These are phyloP conservation scores for Cabera pusaria DNA, from an alignment of 2,888 invertebrate species.

Conservation along the genomic window DNA sequence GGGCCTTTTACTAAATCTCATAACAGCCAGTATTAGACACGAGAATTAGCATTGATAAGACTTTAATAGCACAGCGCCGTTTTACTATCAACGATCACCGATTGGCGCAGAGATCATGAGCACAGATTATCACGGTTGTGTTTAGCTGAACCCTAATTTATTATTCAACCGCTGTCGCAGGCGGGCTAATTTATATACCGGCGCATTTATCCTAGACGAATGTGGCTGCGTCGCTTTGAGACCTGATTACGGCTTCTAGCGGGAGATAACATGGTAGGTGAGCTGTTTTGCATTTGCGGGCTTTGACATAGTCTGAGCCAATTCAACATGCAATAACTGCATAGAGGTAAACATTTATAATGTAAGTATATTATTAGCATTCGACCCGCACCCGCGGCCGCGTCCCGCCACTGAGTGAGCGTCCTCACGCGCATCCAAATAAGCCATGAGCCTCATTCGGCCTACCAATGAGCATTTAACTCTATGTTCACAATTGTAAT, in stretches of 20 bases:
- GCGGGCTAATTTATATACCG: slow-evolving; percentile 41
- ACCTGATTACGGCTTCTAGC: slow-evolving; percentile 41
- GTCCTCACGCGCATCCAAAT: slow-evolving; percentile 70
- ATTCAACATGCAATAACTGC: slow-evolving; percentile 62
- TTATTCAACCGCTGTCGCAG: slow-evolving; percentile 45
- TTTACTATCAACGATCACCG: slow-evolving; percentile 41
- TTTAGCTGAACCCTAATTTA: slow-evolving; percentile 41
- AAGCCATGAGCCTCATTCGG: slow-evolving; percentile 49
- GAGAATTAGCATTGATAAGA: slow-evolving; percentile 33
- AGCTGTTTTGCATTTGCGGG: slow-evolving; percentile 32
- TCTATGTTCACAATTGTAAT: slow-evolving; percentile 58
- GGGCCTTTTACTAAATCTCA: background rate
- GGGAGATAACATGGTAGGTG: slow-evolving; percentile 39
- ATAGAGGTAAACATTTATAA: slow-evolving; percentile 65
- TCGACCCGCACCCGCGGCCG: slow-evolving; percentile 50
- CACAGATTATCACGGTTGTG: slow-evolving; percentile 39
- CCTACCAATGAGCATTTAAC: slow-evolving; percentile 72
- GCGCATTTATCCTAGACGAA: slow-evolving; percentile 43
- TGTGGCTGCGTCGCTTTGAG: slow-evolving; percentile 42
- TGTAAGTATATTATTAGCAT: slow-evolving; percentile 56
- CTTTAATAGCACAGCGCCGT: slow-evolving; percentile 36
- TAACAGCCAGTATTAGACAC: slow-evolving; percentile 13
- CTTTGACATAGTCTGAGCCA: slow-evolving; percentile 65
- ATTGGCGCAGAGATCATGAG: slow-evolving; percentile 39
- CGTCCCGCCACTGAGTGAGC: slow-evolving; percentile 49